Conservation (phyloP, 2,888 invertebrate species). For the Tryphoninae sp. region DNA sequence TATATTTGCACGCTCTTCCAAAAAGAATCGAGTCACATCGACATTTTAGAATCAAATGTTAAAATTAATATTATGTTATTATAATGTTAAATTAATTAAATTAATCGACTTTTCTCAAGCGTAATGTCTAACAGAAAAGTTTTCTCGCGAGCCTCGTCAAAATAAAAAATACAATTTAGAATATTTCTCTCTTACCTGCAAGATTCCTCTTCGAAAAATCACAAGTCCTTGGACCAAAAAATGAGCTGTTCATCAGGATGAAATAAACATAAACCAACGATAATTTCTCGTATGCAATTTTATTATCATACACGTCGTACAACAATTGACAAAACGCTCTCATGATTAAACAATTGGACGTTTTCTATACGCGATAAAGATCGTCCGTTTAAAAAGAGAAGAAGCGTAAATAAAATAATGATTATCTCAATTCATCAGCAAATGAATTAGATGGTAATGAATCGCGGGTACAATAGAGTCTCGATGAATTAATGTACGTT, state of each 20-base stretch:
- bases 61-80: too few relatives aligned
- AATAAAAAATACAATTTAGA: too few relatives aligned
- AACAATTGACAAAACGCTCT: constrained; percentile 19
- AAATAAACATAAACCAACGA: background rate
- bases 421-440: background rate
- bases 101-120: too few relatives aligned
- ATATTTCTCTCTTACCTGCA: too few relatives aligned
- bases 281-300: constrained; percentile 50
- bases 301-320: constrained; percentile 37
- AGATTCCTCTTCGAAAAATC: too few relatives aligned
- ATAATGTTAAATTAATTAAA: too few relatives aligned
- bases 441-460: background rate
- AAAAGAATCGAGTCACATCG: too few relatives aligned
- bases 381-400: constrained; percentile 23
- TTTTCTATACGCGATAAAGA: background rate
- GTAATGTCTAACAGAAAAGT: too few relatives aligned
- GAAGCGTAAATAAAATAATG: constrained; percentile 1
- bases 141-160: too few relatives aligned
- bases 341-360: background rate
- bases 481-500: constrained; percentile 3
- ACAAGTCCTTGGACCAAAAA: too few relatives aligned
- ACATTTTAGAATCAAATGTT: too few relatives aligned
- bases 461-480: background rate
- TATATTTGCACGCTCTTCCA: too few relatives aligned
- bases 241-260: background rate